Conservation (phyloP, 2,888 invertebrate species). For the Stenolophus ochropezus region DNA sequence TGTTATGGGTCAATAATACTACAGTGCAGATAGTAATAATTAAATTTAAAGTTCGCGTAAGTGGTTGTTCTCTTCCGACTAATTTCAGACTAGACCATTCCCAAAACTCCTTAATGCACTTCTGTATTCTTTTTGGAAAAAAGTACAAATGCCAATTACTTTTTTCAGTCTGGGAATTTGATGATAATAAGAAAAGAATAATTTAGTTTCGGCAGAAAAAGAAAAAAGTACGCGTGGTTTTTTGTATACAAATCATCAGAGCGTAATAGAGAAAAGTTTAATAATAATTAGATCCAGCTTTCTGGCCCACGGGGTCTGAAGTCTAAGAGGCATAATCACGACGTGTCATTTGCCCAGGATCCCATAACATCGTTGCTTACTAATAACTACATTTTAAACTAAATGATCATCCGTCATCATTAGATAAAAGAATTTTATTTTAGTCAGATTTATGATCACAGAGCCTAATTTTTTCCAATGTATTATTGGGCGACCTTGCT, state of each 20-base stretch:
- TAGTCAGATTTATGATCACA: no score
- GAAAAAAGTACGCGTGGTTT: not conserved
- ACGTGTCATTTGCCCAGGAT: no score
- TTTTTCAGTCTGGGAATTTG: slow-evolving; percentile 31
- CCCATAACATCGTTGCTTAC: no score
- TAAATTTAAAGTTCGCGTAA: not conserved
- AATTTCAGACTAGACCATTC: not conserved
- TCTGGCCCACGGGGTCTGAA: not conserved
- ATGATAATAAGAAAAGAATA: slow-evolving; percentile 28
- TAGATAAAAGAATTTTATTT: no score
- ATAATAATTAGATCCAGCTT: not conserved
- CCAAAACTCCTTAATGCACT: slow-evolving; percentile 6
- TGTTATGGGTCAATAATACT: no score
- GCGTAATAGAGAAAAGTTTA: slow-evolving; percentile 9
- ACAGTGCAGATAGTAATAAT: no score
- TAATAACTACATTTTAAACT: no score
- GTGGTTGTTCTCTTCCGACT: not conserved
- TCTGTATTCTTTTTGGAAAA: not conserved
- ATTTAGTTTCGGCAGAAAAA: not conserved
- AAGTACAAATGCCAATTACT: slow-evolving; percentile 26
- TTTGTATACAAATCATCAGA: slow-evolving; percentile 29
- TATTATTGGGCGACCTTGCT: no score
- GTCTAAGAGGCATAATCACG: not conserved
- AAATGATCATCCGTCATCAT: no score
- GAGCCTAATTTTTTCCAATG: no score